Evolutionary conservation across 2,888 invertebrate genomes (phyloP), one percentile per base, ranked within the genome.

Genomic region (Silvanus unidentatus): DNA sequence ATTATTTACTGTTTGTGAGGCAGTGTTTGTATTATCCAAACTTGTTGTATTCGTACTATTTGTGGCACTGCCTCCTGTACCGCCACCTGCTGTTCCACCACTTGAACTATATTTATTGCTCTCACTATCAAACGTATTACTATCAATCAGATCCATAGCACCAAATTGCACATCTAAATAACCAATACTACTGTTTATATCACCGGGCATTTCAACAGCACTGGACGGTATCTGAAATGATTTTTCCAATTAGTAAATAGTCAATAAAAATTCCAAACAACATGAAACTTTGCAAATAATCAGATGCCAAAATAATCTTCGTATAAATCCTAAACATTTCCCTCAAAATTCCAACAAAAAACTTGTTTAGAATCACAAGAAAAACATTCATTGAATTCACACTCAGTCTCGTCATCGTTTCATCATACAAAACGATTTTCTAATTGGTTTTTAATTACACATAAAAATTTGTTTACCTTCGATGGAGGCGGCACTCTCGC

Each of bases 191-290:
- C 81, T 81, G 63, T 82, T 84, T 45, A 86, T 77, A 62, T 92
- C 92, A 51, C 90, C 94, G 1, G 96, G 96, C 96, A 96, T 96
- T 74, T 96, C 96, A 30, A 97, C 96, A 14, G 96, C 95, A 45
- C 86, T 86, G 42, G 90, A 80, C 34, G 95, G 96, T 64, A 97
- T 97, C 86, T 93, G 71, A 6, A 72, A 50, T 4, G 30, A 28
- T 27, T 36, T 13, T 12, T 35, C 10, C 28, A 28, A 28, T 28
- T 28, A 28, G 28, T 28, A 28, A 8, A 28, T 28, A 9, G 8
- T 9, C 28, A 28, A 28, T n/a, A n/a, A n/a, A n/a, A n/a, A n/a
- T n/a, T n/a, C n/a, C n/a, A n/a, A n/a, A n/a, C n/a, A n/a, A n/a
- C n/a, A n/a, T n/a, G n/a, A n/a, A n/a, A n/a, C n/a, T n/a, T n/a